phyloP scores from a whole-genome alignment of 2,797 vertebrate genomes.

The Melanotaenia maccullochi region DNA sequence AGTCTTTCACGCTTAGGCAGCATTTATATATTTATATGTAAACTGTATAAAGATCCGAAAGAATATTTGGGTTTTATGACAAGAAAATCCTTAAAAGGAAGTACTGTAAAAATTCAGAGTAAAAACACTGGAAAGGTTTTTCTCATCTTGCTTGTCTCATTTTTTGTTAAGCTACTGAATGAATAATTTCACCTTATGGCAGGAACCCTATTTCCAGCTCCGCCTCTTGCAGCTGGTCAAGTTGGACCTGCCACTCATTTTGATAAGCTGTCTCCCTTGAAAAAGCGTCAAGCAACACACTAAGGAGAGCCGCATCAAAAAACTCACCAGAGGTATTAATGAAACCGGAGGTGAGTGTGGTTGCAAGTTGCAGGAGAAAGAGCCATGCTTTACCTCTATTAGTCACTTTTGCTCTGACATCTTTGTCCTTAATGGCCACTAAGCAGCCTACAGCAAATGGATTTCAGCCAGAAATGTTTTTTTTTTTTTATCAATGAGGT shows the following conservation, averaged over 20 bases:
- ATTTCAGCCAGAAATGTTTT: slow-evolving; percentile 3
- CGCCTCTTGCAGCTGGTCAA: slow-evolving; percentile 31
- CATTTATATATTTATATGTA: slow-evolving; percentile 40
- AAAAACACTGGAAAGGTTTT: slow-evolving; percentile 6
- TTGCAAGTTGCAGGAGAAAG: slow-evolving; percentile 22
- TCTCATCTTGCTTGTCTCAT: background rate
- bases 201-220: slow-evolving; percentile 27
- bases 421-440: slow-evolving; percentile 5
- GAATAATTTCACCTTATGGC: slow-evolving; percentile 12
- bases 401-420: slow-evolving; percentile 20
- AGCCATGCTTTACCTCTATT: slow-evolving; percentile 30
- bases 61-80: slow-evolving; percentile 11
- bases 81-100: background rate
- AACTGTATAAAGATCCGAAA: slow-evolving; percentile 14
- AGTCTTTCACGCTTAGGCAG: slow-evolving; percentile 32
- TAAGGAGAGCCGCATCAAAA: slow-evolving; percentile 28
- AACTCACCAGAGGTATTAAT: slow-evolving; percentile 29
- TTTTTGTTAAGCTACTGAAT: background rate
- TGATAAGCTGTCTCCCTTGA: slow-evolving; percentile 44
- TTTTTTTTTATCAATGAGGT: slow-evolving; percentile 13
- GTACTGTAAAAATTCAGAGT: background rate
- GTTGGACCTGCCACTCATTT: slow-evolving; percentile 48
- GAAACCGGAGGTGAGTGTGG: slow-evolving; percentile 38
- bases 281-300: slow-evolving; percentile 23
- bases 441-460: slow-evolving; percentile 12